A percentile compares a stretch with the other conserved stretches of the same genome.
phyloP scores from a whole-genome alignment of 2,113 vertebrate genomes.

The Pygoscelis antarcticus region DNA sequence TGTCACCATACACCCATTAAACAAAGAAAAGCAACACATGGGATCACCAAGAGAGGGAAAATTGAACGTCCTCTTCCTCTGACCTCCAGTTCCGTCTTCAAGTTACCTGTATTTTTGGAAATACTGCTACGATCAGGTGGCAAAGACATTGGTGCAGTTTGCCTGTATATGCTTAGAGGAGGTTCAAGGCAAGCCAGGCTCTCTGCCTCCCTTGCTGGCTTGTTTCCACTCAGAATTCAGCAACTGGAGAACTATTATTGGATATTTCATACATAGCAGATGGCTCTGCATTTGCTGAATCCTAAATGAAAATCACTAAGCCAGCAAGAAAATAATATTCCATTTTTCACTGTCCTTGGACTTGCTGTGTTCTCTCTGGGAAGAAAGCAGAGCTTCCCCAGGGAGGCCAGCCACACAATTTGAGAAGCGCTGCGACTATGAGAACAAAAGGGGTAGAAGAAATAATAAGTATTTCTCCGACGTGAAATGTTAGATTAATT shows the following conservation, averaged over 20 bases:
- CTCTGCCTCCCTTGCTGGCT: slow-evolving; percentile 13
- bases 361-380: background rate
- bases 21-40: background rate
- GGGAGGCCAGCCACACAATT: background rate
- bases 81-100: background rate
- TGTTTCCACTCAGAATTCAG: slow-evolving; percentile 31
- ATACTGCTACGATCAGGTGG: background rate
- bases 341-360: slow-evolving; percentile 40
- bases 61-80: background rate
- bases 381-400: background rate
- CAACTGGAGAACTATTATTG: slow-evolving; percentile 44
- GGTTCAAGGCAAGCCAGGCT: background rate
- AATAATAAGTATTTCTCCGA: background rate
- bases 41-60: background rate
- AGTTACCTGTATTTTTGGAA: background rate
- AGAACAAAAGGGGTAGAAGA: background rate
- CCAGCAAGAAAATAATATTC: slow-evolving; percentile 55
- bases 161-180: background rate
- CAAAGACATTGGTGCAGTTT: background rate
- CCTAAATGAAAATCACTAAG: slow-evolving; percentile 53
- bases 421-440: background rate
- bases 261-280: slow-evolving; percentile 52
- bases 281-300: slow-evolving; percentile 57
- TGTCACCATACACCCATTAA: too few species aligned
- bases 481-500: slow-evolving; percentile 26